These are phyloP conservation scores for Anarsia innoxiella DNA, from an alignment of 2,888 invertebrate species.

Conservation along the genomic window DNA sequence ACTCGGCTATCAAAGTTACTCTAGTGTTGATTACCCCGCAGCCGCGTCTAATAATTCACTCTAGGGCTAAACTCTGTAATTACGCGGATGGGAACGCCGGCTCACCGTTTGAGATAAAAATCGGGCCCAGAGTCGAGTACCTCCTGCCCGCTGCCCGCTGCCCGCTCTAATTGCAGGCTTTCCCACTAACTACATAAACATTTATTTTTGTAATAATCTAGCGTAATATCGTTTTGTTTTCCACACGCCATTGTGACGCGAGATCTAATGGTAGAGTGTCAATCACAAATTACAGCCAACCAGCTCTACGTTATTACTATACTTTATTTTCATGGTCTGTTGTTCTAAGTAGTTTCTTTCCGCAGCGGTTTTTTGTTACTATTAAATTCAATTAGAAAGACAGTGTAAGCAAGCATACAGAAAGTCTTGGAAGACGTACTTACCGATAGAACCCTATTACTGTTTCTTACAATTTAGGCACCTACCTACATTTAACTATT, in stretches of 20 bases:
- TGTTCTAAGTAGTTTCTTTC: too few relatives aligned
- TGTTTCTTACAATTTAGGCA: too few relatives aligned
- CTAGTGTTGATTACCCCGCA: slow-evolving; percentile 52
- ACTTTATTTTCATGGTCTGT: too few relatives aligned
- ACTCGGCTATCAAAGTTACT: neutral
- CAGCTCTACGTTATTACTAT: slow-evolving; percentile 8
- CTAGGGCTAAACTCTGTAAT: slow-evolving; percentile 69
- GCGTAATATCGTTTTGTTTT: slow-evolving; percentile 21
- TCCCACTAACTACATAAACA: slow-evolving; percentile 57
- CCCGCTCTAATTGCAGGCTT: slow-evolving; percentile 47
- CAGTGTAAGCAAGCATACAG: too few relatives aligned
- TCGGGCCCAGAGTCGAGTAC: slow-evolving; percentile 33
- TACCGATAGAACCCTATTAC: too few relatives aligned
- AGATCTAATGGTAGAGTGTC: neutral
- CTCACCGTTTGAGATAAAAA: slow-evolving; percentile 71
- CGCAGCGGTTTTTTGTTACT: too few relatives aligned
- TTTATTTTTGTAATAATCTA: slow-evolving; percentile 49
- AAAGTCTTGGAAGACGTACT: too few relatives aligned
- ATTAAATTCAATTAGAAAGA: too few relatives aligned
- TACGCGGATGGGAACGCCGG: slow-evolving; percentile 66
- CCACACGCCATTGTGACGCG: slow-evolving; percentile 6
- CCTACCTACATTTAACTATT: too few relatives aligned
- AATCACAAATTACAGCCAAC: neutral
- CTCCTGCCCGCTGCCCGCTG: slow-evolving; percentile 25
- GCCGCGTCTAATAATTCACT: slow-evolving; percentile 71